Conservation (phyloP, 1,140 invertebrate species). For the Paraescarpia echinospica region DNA sequence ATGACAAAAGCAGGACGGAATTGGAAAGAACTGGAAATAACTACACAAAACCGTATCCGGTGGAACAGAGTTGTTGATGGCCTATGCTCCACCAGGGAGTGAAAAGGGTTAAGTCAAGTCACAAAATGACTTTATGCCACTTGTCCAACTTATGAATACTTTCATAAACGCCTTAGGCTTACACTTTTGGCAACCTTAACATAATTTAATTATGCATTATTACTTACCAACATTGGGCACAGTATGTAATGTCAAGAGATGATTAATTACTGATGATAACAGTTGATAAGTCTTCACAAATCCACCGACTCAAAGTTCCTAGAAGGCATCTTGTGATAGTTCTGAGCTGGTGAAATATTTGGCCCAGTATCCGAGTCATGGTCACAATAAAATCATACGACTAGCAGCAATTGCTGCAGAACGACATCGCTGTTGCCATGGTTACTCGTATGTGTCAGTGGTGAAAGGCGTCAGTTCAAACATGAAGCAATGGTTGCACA, state of each 20-base stretch:
- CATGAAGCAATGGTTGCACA: slow-evolving; percentile 88
- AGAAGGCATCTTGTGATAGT: not conserved
- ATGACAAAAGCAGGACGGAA: no score
- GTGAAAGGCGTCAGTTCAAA: slow-evolving; percentile 58
- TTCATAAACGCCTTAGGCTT: no score
- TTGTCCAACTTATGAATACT: no score
- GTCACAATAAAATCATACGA: not conserved
- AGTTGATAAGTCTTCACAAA: not conserved
- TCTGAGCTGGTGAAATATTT: not conserved
- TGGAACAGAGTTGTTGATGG: no score
- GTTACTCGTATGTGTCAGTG: slow-evolving; percentile 2
- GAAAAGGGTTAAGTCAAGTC: no score
- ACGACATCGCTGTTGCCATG: not conserved
- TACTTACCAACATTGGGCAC: not conserved
- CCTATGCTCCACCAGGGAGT: no score
- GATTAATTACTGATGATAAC: not conserved
- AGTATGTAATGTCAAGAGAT: not conserved
- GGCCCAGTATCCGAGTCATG: not conserved
- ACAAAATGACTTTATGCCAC: no score
- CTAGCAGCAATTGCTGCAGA: not conserved
- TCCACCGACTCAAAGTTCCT: not conserved
- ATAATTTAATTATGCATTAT: slow-evolving; percentile 2
- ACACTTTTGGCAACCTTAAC: not conserved
- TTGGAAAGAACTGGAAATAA: no score
- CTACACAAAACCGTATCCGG: no score